phyloP scores from a whole-genome alignment of 1,140 invertebrate genomes.

The Steinernema feltiae region DNA sequence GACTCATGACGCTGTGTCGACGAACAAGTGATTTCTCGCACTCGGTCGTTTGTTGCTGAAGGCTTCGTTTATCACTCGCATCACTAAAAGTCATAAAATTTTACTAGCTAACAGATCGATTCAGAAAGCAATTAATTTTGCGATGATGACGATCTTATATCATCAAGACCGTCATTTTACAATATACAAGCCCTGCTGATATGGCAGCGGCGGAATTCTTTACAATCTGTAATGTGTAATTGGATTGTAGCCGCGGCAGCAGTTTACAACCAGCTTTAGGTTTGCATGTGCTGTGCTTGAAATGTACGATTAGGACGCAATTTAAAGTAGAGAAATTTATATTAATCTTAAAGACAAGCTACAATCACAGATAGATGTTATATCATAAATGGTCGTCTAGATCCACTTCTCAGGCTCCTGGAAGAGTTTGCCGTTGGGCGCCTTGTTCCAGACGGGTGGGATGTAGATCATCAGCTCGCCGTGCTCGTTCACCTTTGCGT shows the following conservation, averaged over 20 bases:
- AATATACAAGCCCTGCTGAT: neutral
- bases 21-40: neutral
- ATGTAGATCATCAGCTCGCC: neutral
- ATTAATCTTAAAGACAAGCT: neutral
- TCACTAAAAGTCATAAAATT: slow-evolving; percentile 10
- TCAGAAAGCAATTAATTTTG: neutral
- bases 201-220: too few relatives aligned
- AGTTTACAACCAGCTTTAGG: too few relatives aligned
- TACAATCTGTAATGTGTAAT: too few relatives aligned
- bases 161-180: too few relatives aligned
- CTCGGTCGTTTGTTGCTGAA: neutral
- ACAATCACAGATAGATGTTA: neutral
- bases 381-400: neutral
- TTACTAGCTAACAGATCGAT: neutral
- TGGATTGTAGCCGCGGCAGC: too few relatives aligned
- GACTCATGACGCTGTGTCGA: neutral
- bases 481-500: neutral
- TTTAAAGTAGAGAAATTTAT: neutral
- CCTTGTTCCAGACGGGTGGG: neutral
- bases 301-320: too few relatives aligned
- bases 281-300: too few relatives aligned
- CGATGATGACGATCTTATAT: neutral
- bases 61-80: neutral
- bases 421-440: neutral
- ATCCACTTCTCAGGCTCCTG: neutral